phyloP scores from a whole-genome alignment of 2,113 vertebrate genomes.

The Nanorana parkeri region DNA sequence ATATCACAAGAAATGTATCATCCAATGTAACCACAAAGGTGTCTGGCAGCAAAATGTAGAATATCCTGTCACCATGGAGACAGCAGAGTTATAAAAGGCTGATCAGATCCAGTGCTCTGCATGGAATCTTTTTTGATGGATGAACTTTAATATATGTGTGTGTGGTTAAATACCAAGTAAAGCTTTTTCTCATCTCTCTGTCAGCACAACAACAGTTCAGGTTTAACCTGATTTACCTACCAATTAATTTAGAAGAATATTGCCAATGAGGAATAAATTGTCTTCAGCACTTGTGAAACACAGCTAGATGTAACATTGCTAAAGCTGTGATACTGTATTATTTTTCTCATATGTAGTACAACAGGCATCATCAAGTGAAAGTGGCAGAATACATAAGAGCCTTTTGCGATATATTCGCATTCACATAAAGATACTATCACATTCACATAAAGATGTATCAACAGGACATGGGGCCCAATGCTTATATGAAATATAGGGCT shows the following conservation, averaged over 20 bases:
- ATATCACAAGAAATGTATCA: not conserved
- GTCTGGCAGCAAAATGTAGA: not conserved
- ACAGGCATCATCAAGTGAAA: no score
- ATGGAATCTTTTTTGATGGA: not conserved
- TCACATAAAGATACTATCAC: no score
- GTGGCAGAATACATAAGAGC: no score
- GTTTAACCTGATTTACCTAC: conserved; percentile 3
- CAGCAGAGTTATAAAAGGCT: conserved; percentile 9
- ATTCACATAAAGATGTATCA: no score
- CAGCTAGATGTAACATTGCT: no score
- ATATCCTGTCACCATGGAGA: conserved; percentile 9
- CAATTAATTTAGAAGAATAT: not conserved
- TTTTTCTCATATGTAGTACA: no score
- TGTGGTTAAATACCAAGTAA: conserved; percentile 4
- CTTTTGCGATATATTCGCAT: no score
- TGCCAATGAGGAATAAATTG: not conserved
- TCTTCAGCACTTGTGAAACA: not conserved
- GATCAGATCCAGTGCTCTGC: conserved; percentile 1
- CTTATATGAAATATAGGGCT: no score
- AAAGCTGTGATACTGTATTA: no score
- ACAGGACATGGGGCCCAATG: no score
- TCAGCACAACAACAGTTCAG: not conserved
- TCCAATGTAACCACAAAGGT: not conserved
- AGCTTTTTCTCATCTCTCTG: conserved; percentile 8
- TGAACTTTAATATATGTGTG: not conserved